These are phyloP conservation scores for Corythornis madagascariensis DNA, from an alignment of 2,113 vertebrate species.

Conservation along the genomic window DNA sequence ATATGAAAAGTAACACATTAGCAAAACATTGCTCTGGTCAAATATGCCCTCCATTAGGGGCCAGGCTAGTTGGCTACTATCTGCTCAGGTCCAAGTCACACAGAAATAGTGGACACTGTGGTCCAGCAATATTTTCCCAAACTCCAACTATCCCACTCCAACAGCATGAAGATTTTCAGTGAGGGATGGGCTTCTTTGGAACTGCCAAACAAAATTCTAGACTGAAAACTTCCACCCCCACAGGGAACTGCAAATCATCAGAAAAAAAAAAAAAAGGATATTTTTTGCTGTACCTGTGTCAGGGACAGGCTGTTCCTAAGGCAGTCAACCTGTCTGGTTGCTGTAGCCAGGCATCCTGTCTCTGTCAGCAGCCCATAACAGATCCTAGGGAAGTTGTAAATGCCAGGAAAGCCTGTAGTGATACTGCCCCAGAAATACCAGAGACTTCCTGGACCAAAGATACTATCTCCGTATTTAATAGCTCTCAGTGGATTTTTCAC, in stretches of 20 bases:
- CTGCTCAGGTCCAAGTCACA: background rate
- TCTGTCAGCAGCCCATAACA: background rate
- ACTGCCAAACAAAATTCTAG: background rate
- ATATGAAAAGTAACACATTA: background rate
- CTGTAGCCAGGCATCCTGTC: background rate
- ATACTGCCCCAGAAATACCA: slow-evolving; percentile 40
- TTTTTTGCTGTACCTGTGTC: background rate
- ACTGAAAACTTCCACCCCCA: background rate
- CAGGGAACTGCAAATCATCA: background rate
- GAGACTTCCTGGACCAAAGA: slow-evolving; percentile 32
- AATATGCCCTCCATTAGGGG: background rate
- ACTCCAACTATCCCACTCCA: background rate
- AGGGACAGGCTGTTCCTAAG: background rate
- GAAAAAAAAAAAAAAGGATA: too few relatives aligned
- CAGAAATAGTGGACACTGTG: background rate
- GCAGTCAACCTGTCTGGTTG: background rate
- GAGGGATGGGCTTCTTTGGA: background rate
- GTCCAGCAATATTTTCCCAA: background rate
- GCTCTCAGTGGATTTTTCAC: slow-evolving; percentile 23
- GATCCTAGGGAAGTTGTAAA: slow-evolving; percentile 6
- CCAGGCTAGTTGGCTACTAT: background rate
- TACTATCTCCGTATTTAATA: background rate
- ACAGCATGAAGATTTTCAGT: background rate
- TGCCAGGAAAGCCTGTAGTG: slow-evolving; percentile 37
- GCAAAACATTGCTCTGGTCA: background rate